Base-by-base conservation (phyloP, 1,140 invertebrate genomes). In the Dryas iulia region DNA sequence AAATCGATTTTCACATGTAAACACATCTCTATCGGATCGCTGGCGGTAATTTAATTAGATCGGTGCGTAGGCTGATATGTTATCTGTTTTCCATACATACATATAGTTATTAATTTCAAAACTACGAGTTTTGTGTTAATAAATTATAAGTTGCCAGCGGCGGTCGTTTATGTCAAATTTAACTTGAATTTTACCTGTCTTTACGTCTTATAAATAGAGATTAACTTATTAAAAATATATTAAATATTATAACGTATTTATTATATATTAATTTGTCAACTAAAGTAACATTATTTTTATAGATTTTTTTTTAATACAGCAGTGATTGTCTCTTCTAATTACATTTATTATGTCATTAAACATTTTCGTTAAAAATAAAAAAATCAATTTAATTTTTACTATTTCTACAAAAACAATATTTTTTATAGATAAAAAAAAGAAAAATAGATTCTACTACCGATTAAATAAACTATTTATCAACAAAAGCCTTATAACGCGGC, bases 11-110 rank as follows among this genome's bases (percentile, higher is more conserved):
- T 12, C 10, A 23, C 28, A 24, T 54, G 21, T 63, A 63, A 63
- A 31, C 61, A 31, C 26, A 21, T 18, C 26, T 62, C 47, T 53
- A 62, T 60, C 33, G 7, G 39, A 63, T 30, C 47, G n/a, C 14
- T 56, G 25, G 10, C 25, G 14, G 68, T 81, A 79, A 82, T 82
- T 78, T 73, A 78, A 82, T 82, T 82, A 82, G 76, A 69, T 63
- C 68, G 68, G 52, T 31, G 71, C 72, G 79, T 82, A 68, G 79
- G 79, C 35, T 65, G 62, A 72, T 66, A 62, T 57, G 60, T 73
- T 76, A 73, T 78, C 73, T 74, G 54, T 76, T 79, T 75, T 72
- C 68, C 73, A 73, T 74, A 76, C 66, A 35, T 18, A 39, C n/a
- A 8, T 14, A 21, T 47, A n/a, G 39, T 61, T 69, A 69, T 69